Conservation (phyloP, 2,113 vertebrate genomes). For the Lamprologus sp. region DNA sequence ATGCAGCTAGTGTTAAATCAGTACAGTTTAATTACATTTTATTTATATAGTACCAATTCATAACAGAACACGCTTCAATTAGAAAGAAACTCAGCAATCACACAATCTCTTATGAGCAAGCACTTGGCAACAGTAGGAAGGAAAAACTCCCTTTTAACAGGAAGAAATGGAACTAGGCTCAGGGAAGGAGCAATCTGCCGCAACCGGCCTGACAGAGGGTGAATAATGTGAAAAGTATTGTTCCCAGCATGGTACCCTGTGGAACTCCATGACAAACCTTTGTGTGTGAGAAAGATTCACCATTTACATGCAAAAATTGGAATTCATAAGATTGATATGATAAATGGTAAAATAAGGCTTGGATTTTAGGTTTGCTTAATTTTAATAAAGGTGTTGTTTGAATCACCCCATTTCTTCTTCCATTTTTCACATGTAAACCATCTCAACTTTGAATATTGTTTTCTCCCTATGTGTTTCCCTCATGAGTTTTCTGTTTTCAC, state of each 20-base stretch:
- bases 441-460: neutral
- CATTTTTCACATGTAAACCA: neutral
- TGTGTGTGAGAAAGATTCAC: neutral
- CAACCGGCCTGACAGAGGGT: neutral
- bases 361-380: neutral
- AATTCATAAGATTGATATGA: neutral
- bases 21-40: neutral
- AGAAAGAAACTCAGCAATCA: neutral
- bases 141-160: neutral
- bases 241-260: neutral
- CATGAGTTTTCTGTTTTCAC: neutral
- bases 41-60: neutral
- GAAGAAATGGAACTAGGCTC: neutral
- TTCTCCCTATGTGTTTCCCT: neutral
- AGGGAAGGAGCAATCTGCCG: neutral
- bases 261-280: neutral
- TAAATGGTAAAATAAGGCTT: neutral
- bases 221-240: neutral
- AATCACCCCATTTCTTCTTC: neutral
- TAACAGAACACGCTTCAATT: neutral
- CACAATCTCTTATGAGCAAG: neutral
- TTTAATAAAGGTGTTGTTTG: neutral
- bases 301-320: neutral
- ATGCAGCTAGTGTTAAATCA: neutral
- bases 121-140: neutral